Evolutionary conservation across 2,113 vertebrate genomes (phyloP).

Genomic region (Oncorhynchus clarkii): DNA sequence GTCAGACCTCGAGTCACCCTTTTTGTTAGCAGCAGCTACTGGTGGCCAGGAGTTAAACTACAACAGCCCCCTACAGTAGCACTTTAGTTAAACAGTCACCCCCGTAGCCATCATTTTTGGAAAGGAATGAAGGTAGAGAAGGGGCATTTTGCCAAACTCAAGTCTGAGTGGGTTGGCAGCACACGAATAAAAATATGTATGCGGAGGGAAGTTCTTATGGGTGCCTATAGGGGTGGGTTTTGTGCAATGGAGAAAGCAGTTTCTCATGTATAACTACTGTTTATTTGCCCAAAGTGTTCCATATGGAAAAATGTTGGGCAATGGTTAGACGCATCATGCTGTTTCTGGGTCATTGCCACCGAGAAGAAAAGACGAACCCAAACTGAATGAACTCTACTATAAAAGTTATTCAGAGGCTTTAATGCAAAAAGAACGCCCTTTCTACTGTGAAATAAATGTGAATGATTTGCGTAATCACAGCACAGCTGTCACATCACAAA

Average conservation of each 20-base stretch:
- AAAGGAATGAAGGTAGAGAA: conserved; percentile 34
- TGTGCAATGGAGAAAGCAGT: neutral
- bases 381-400: too few relatives aligned
- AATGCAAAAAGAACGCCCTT: neutral
- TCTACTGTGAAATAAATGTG: neutral
- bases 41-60: conserved; percentile 93
- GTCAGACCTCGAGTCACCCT: conserved; percentile 84
- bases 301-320: too few relatives aligned
- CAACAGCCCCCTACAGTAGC: conserved; percentile 87
- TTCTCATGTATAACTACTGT: neutral
- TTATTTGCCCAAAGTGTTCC: too few relatives aligned
- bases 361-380: too few relatives aligned
- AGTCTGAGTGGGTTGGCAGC: neutral
- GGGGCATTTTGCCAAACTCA: neutral
- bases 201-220: neutral
- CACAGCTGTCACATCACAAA: neutral
- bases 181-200: neutral
- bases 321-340: too few relatives aligned
- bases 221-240: neutral
- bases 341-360: too few relatives aligned
- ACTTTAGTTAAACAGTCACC: conserved; percentile 89
- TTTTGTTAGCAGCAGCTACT: conserved; percentile 85
- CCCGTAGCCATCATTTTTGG: conserved; percentile 72
- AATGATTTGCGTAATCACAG: neutral
- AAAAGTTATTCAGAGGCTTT: too few relatives aligned